These are phyloP conservation scores for Chloroceryle aenea DNA, from an alignment of 2,113 vertebrate species.

Conservation along the genomic window DNA sequence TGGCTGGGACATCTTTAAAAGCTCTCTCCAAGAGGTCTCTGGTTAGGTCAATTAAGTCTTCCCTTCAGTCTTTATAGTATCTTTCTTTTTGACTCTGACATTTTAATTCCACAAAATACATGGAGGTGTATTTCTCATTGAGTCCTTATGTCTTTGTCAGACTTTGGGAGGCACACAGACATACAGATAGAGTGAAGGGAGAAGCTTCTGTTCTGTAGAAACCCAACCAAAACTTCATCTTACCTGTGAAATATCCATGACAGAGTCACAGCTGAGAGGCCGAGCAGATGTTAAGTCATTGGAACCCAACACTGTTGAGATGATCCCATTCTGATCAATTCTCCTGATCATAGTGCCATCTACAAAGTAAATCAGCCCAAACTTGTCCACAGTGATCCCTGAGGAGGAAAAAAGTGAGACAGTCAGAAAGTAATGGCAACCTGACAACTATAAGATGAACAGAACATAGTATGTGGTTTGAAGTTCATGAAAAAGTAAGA, in stretches of 20 bases:
- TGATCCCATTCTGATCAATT: constrained; percentile 96
- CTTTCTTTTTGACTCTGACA: neutral
- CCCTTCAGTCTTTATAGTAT: neutral
- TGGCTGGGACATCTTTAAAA: neutral
- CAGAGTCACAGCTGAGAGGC: constrained; percentile 95
- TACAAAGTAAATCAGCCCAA: constrained; percentile 94
- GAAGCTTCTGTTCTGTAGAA: neutral
- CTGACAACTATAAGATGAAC: neutral
- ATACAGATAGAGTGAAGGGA: neutral
- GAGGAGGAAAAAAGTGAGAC: neutral
- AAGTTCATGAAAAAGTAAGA: neutral
- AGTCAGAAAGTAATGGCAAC: neutral
- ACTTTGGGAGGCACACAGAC: neutral
- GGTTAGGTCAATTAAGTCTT: neutral
- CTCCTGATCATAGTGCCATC: constrained; percentile 97
- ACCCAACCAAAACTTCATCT: neutral
- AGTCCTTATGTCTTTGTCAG: neutral
- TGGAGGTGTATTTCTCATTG: neutral
- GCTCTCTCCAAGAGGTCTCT: neutral
- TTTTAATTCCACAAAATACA: neutral
- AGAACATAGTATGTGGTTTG: neutral
- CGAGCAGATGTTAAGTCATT: constrained; percentile 96
- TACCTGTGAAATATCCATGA: constrained; percentile 99
- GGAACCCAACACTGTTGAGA: constrained; percentile 95
- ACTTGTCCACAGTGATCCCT: constrained; percentile 97